Evolutionary conservation across 2,113 vertebrate species (phyloP).

Genomic region (Eudorcas thomsonii): DNA sequence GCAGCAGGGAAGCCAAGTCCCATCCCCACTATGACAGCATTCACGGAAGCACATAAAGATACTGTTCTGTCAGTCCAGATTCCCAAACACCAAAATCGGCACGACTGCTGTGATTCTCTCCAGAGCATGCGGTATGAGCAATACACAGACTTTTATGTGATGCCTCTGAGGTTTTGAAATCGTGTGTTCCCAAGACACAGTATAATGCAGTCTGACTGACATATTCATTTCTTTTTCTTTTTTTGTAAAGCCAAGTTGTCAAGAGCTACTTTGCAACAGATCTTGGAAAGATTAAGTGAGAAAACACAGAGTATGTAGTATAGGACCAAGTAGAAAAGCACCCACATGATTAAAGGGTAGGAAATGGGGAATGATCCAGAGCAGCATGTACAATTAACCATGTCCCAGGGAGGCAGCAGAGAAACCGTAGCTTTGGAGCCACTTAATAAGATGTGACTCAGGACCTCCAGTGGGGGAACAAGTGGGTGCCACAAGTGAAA

Average conservation of each 20-base stretch:
- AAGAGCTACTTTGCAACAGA: not conserved
- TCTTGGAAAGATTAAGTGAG: not conserved
- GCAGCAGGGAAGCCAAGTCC: not conserved
- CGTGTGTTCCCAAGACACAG: not conserved
- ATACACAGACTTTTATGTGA: not conserved
- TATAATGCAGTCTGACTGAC: not conserved
- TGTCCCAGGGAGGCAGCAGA: not conserved
- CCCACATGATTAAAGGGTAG: not conserved
- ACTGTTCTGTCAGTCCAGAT: not conserved
- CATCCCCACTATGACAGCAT: accelerated
- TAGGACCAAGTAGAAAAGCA: not conserved
- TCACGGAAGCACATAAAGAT: not conserved
- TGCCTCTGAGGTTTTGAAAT: not conserved
- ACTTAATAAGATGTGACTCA: conserved; percentile 6
- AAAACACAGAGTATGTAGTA: not conserved
- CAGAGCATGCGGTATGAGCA: not conserved
- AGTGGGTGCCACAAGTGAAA: not conserved
- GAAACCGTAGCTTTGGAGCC: not conserved
- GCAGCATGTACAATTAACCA: not conserved
- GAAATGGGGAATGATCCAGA: not conserved
- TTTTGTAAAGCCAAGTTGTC: not conserved
- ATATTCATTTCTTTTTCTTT: not conserved
- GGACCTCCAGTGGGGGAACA: not conserved
- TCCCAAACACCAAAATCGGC: not conserved
- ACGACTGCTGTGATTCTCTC: too few species aligned